phyloP scores from a whole-genome alignment of 2,113 vertebrate species.

The Setophaga coronata region DNA sequence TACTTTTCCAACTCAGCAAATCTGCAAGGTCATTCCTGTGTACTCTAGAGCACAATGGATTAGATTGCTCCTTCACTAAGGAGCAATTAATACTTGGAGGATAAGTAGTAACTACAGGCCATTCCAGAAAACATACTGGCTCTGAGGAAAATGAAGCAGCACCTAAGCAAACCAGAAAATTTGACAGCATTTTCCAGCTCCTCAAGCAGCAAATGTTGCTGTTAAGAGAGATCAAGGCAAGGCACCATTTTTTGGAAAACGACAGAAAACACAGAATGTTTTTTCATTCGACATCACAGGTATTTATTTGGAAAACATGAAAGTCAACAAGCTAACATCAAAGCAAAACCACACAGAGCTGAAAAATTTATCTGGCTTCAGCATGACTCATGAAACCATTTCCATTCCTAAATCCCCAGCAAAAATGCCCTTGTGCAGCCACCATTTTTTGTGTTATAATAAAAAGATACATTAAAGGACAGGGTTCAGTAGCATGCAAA shows the following conservation, averaged over 20 bases:
- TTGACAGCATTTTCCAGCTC: not conserved
- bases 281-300: not conserved
- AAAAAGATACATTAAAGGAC: not conserved
- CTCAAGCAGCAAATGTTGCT: not conserved
- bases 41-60: not conserved
- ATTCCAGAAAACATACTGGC: not conserved
- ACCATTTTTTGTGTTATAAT: not conserved
- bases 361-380: not conserved
- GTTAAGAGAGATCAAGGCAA: conserved; percentile 10
- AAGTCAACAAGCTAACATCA: conserved; percentile 17
- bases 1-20: not conserved
- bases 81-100: not conserved
- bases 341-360: not conserved
- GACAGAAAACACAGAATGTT: not conserved
- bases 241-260: not conserved
- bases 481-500: not conserved
- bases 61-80: not conserved
- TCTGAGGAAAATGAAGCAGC: not conserved
- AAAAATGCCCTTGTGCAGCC: not conserved
- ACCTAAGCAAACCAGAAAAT: not conserved
- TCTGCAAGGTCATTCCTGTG: not conserved
- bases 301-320: not conserved
- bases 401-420: not conserved
- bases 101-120: not conserved
- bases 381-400: not conserved